Evolutionary conservation across 2,797 vertebrate genomes (phyloP), one percentile per base, ranked within the genome.

Genomic region (Adrianichthys oophorus): DNA sequence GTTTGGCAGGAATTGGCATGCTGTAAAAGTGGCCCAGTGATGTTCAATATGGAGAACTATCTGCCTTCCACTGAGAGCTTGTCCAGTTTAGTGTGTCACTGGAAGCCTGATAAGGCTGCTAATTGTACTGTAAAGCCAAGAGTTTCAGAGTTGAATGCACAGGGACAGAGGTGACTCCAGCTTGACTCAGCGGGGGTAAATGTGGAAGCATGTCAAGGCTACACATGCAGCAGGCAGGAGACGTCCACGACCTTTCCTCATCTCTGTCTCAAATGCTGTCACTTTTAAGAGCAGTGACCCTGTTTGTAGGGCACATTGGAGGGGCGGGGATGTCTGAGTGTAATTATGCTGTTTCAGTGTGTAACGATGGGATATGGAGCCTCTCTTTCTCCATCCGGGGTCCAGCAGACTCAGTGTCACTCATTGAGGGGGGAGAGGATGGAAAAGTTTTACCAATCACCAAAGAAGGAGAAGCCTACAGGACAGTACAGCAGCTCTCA

Each of bases 291-390:
- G 88, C 90, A 82, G 80, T 91, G 91, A 93, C 91, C 92, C 88
- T 90, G 87, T 91, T 93, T 90, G 91, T 91, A 89, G 93, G 93
- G 93, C 90, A 91, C 90, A 92, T 76, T 72, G 86, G 68, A 87
- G n/a, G 19, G 5, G 21, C 29, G 90, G 88, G 87, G 82, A 86
- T 84, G 90, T 93, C 90, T 89, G 87, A 85, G 78, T 91, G 85
- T 94, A 94, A 95, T 96, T 94, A 94, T 90, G 82, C 88, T 91
- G 80, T 84, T 85, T 87, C 86, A 49, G 43, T 71, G 74, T 88
- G 83, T 91, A 87, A 85, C 87, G 87, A 85, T 76, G 84, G 80
- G 78, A 75, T 73, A 83, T 80, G 70, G 71, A 79, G 77, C 70
- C 4, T 45, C 72, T 79, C 77, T 86, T 78, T 85, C 87, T 87